Evolutionary conservation across 2,113 vertebrate genomes (phyloP), one percentile per base, ranked within the genome.

Genomic region (Triplophysa rosa): DNA sequence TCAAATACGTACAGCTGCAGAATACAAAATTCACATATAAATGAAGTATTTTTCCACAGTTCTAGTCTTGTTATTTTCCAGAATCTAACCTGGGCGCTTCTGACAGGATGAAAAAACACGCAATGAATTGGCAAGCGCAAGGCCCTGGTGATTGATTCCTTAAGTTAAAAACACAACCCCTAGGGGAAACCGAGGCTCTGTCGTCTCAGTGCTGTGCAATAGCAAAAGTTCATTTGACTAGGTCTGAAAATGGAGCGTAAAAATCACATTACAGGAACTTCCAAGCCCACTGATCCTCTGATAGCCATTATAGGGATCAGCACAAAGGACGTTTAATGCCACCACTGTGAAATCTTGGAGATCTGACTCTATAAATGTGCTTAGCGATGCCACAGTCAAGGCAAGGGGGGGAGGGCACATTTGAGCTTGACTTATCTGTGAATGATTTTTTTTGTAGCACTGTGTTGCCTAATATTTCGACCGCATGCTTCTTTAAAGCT

Each of bases 271-370:
- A 79, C 54, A 81, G 56, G 63, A 84, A 79, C 47, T 71, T 80
- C 78, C 70, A 81, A 66, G 47, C 61, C 63, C 71, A 73, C 68
- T 66, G 77, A 81, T 86, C 65, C 66, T 67, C 70, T 81, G 81
- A 83, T 76, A 86, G 78, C 67, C 67, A 80, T 81, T 80, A 82
- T 40, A 77, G 69, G 81, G 78, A 82, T 84, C 72, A 83, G 77
- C 66, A 79, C 72, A 81, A 64, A 82, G 68, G 69, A 83, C 62
- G 49, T 73, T 85, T 80, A 84, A 83, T 79, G 72, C 84, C 66
- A 76, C 78, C 59, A 77, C 66, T 79, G 78, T 78, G 75, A 83
- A 85, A 81, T 83, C 84, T 79, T 80, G 63, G 73, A 78, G 74
- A 77, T 67, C 70, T 64, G 64, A 84, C 84, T 78, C 73, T 82